Base-by-base conservation (phyloP, 2,113 vertebrate species). In the Cyrtonyx montezumae region DNA sequence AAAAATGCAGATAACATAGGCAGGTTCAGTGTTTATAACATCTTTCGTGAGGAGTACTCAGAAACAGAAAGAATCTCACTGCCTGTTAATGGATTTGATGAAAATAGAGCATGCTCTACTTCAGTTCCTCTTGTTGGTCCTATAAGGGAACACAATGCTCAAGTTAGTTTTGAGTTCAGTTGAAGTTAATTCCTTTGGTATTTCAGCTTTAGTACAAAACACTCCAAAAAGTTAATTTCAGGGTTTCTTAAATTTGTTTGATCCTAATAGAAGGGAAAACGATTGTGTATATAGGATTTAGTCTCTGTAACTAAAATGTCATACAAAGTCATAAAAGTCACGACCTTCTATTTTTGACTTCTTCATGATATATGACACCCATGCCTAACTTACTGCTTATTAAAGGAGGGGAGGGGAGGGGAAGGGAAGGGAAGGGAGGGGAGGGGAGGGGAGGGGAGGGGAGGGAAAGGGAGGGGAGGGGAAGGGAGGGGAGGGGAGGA, bases 311-410 rank as follows among this genome's bases (percentile, higher is more conserved):
- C 42, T 83, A 84, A 91, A 91, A 95, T 77, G 56, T 82, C 84
- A 75, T 11, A 37, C 51, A 67, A 94, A 94, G 32, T 83, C 68
- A 53, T 81, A 75, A 88, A 92, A 91, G 73, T 78, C 65, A 10
- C 5, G 42, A 91, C 59, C 65, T 84, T 91, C 84, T 85, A 37
- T 69, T 36, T 46, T 91, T 87, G 93, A 87, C 76, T 94, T 95
- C 30, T 36, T 79, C 79, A 92, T 91, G 69, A 91, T 86, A 43
- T 84, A 89, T 78, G 80, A 89, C 81, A 91, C 43, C 65, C 79
- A 88, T 87, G 82, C 58, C 48, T 94, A 89, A 84, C 95, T 92
- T 94, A 85, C 59, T 77, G 32, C 61, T 94, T 93, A 92, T 84
- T 92, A 90, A 77, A 90, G 46, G 21, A 22, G 21, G 8, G 46